Base-by-base conservation (phyloP, 2,113 vertebrate genomes). In the Sarotherodon lohbergeri region DNA sequence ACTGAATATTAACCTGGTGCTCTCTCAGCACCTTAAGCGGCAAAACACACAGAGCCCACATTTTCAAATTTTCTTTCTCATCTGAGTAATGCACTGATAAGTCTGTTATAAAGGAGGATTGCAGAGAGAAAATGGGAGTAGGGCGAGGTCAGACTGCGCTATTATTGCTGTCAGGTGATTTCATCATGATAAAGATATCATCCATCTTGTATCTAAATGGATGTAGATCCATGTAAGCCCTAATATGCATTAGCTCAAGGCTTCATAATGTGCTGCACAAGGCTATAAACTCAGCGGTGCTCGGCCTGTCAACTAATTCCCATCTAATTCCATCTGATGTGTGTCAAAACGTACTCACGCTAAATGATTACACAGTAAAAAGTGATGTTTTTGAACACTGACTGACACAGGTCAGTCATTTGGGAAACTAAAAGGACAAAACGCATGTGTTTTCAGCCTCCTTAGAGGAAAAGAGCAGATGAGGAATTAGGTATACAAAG, bases 1-100 rank as follows among this genome's bases (percentile, higher is more conserved):
- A 87, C 83, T 83, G 81, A 91, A 92, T 94, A 94, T 95, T 95
- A 95, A 94, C 92, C 92, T 57, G 86, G 76, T 86, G 91, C 85
- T 90, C 91, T 91, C 86, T 63, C 83, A 19, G 84, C 81, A 93
- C 91, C 91, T 91, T 66, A 68, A 91, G 90, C 81, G 71, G 73
- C 86, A 68, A 50, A 90, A 73, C 90, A 90, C 68, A 87, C 79
- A 82, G 76, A 90, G 85, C 43, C 68, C 57, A 82, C 86, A 52
- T 84, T 91, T 91, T 91, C n/a, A 91, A 56, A 82, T 66, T 82
- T 89, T 84, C 56, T 61, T 76, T 88, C 90, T 93, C 90, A 79
- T 93, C 84, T 81, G 46, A 83, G 86, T 89, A 81, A 90, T 83
- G 46, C 61, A 39, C 84, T 80, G 80, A 89, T 89, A 87, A 81